Percentiles rank a stretch among this genome's conserved stretches.
Evolutionary conservation across 2,797 vertebrate genomes (phyloP).

Genomic region (Notolepis coatsorum): DNA sequence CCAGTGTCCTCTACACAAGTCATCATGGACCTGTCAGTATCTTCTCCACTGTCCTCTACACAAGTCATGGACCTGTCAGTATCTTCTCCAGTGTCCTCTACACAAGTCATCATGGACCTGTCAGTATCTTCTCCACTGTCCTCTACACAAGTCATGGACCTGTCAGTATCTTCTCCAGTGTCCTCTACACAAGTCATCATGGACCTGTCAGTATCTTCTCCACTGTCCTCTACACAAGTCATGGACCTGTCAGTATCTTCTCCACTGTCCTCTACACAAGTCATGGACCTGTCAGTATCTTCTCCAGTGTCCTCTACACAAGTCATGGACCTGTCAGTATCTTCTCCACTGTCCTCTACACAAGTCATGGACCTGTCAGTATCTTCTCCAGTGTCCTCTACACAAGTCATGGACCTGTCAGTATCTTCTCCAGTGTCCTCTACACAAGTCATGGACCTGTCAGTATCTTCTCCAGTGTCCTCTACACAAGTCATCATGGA

Average conservation of each 20-base stretch:
- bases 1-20: constrained; percentile 20
- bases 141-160: constrained; percentile 27
- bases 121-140: too few species aligned
- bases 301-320: constrained; percentile 24
- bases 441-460: constrained; percentile 26
- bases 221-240: constrained; percentile 26
- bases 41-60: constrained; percentile 26
- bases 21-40: constrained; percentile 19
- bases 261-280: constrained; percentile 21
- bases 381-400: constrained; percentile 8
- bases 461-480: too few species aligned
- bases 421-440: too few species aligned
- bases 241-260: too few species aligned
- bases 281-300: constrained; percentile 19
- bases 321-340: constrained; percentile 14
- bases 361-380: constrained; percentile 14
- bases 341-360: constrained; percentile 26
- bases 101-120: constrained; percentile 26
- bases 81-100: constrained; percentile 8
- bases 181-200: constrained; percentile 27
- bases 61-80: constrained; percentile 14
- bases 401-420: constrained; percentile 26
- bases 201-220: too few species aligned
- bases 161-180: too few species aligned
- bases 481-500: constrained; percentile 31